Conservation (phyloP, 1,140 invertebrate genomes). For the Trichonephila inaurata region DNA sequence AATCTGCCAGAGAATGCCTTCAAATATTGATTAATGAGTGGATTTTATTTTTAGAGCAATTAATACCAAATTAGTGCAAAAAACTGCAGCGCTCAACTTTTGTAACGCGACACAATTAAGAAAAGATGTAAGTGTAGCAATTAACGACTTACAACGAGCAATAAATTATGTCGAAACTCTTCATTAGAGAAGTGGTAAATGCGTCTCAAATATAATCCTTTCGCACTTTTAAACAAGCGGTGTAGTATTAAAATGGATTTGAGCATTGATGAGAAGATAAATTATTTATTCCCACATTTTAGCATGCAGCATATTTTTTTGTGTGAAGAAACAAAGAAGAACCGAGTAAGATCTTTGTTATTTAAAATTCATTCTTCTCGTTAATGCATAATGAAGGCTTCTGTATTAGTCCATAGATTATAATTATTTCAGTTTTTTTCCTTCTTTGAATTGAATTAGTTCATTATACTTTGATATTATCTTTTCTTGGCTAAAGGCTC, state of each 20-base stretch:
- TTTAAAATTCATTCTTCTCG: constrained; percentile 10
- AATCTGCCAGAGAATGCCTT: constrained; percentile 41
- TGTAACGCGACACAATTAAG: constrained; percentile 74
- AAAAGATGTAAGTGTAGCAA: constrained; percentile 69
- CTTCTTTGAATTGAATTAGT: not conserved
- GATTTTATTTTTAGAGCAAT: constrained; percentile 66
- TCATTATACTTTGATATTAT: not conserved
- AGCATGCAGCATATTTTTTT: not conserved
- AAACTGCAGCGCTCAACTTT: constrained; percentile 53
- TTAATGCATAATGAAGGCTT: not conserved
- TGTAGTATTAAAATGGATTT: constrained; percentile 30
- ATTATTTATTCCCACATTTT: not conserved
- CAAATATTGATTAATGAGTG: constrained; percentile 69
- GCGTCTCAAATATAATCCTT: constrained; percentile 52
- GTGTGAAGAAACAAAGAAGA: not conserved
- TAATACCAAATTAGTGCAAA: constrained; percentile 74
- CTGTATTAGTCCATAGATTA: not conserved
- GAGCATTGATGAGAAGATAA: constrained; percentile 16
- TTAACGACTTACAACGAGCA: constrained; percentile 71
- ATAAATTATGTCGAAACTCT: constrained; percentile 72
- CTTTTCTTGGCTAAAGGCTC: too few species aligned
- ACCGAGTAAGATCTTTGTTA: not conserved
- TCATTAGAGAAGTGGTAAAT: constrained; percentile 66
- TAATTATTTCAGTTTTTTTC: not conserved
- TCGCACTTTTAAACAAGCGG: constrained; percentile 4